Conservation (phyloP, 2,797 vertebrate species). For the Nyctibius grandis region DNA sequence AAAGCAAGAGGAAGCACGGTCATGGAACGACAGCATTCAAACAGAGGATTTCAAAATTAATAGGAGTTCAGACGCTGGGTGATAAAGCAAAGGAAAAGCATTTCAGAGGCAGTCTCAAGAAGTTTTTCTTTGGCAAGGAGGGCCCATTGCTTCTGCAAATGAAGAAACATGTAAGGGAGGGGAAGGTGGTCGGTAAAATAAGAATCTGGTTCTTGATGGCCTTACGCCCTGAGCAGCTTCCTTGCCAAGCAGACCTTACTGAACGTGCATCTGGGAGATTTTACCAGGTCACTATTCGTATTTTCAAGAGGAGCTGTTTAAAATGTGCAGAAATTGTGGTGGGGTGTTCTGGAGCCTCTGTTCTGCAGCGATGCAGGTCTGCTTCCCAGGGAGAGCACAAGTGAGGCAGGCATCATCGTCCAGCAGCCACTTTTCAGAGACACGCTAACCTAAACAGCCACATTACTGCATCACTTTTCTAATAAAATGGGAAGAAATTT, state of each 20-base stretch:
- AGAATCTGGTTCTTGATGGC: not conserved
- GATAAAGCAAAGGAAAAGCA: not conserved
- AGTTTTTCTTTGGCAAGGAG: not conserved
- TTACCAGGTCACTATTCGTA: fast-evolving
- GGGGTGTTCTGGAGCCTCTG: not conserved
- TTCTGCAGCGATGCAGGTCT: not conserved
- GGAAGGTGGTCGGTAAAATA: fast-evolving
- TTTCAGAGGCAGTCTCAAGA: not conserved
- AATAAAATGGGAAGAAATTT: not conserved
- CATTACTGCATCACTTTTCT: not conserved
- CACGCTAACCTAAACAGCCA: not conserved
- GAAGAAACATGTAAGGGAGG: fast-evolving
- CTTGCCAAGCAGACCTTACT: not conserved
- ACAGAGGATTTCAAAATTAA: not conserved
- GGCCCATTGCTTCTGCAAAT: not conserved
- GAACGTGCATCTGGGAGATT: fast-evolving
- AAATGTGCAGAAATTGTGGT: fast-evolving
- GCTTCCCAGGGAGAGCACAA: not conserved
- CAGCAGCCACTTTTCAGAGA: not conserved
- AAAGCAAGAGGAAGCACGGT: not conserved
- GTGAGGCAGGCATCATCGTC: not conserved
- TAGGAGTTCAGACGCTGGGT: not conserved
- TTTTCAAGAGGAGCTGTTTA: not conserved
- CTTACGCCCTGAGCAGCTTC: not conserved
- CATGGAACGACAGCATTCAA: fast-evolving